Percentiles rank a stretch among this genome's conserved stretches.
phyloP scores from a whole-genome alignment of 2,113 vertebrate species.

The Saccopteryx bilineata region DNA sequence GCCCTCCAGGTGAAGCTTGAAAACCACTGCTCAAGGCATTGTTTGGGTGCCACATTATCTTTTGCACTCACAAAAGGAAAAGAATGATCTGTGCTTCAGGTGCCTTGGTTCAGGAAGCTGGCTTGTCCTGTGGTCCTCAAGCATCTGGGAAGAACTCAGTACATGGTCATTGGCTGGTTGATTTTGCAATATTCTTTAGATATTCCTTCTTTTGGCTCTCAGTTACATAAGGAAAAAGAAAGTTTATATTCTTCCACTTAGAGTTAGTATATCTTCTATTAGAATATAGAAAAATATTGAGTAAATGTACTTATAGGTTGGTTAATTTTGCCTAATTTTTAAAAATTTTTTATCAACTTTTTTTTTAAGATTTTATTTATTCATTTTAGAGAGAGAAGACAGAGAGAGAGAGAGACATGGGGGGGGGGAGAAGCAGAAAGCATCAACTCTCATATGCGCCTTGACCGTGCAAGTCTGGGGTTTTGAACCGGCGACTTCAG shows the following conservation, averaged over 20 bases:
- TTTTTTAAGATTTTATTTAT: too few relatives aligned
- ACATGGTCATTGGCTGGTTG: background rate
- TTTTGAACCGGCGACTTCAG: too few relatives aligned
- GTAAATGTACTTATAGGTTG: constrained; percentile 29
- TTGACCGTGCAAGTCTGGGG: too few relatives aligned
- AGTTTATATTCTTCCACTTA: constrained; percentile 20
- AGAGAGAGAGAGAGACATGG: too few relatives aligned
- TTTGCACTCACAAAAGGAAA: background rate
- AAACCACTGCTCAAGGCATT: background rate
- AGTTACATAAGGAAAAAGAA: constrained; percentile 16
- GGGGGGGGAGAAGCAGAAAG: too few relatives aligned
- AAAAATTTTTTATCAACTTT: too few relatives aligned
- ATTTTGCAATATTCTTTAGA: background rate
- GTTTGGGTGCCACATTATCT: background rate
- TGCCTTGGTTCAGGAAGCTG: background rate
- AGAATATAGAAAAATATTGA: background rate
- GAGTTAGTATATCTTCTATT: background rate
- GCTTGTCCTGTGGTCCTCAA: background rate
- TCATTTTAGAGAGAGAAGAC: too few relatives aligned
- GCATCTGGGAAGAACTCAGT: background rate
- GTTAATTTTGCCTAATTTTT: constrained; percentile 51
- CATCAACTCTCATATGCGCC: too few relatives aligned
- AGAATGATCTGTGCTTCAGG: background rate
- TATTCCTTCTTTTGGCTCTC: background rate
- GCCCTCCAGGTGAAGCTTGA: background rate